These are phyloP conservation scores for Novumbra hubbsi DNA, from an alignment of 2,797 vertebrate genomes.

Conservation along the genomic window DNA sequence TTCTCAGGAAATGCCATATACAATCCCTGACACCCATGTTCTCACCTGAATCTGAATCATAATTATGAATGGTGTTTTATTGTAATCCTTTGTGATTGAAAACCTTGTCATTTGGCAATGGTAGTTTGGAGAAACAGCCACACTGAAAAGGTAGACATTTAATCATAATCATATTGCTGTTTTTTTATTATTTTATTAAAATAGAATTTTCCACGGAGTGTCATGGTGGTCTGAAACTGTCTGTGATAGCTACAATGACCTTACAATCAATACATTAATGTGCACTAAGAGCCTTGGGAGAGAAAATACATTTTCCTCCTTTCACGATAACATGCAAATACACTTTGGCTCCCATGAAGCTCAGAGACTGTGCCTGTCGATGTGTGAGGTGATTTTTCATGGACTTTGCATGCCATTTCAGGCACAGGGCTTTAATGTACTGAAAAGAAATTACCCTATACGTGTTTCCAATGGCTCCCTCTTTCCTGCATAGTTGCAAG, in stretches of 20 bases:
- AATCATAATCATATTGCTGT: background rate
- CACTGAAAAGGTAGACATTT: background rate
- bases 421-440: slow-evolving; percentile 35
- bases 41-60: slow-evolving; percentile 36
- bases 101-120: background rate
- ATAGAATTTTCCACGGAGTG: slow-evolving; percentile 8
- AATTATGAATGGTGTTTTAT: slow-evolving; percentile 23
- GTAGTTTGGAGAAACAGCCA: background rate
- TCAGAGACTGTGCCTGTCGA: slow-evolving; percentile 25
- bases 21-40: slow-evolving; percentile 51
- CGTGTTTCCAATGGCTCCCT: too few species aligned
- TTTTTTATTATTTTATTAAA: background rate
- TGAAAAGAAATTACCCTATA: background rate
- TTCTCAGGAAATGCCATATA: slow-evolving; percentile 61
- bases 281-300: slow-evolving; percentile 59
- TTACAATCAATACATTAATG: slow-evolving; percentile 67
- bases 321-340: slow-evolving; percentile 69
- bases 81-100: background rate
- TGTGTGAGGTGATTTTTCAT: slow-evolving; percentile 57
- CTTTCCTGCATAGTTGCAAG: too few species aligned
- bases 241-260: slow-evolving; percentile 53
- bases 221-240: slow-evolving; percentile 26
- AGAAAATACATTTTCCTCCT: slow-evolving; percentile 48
- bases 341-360: slow-evolving; percentile 50
- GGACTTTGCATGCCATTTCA: slow-evolving; percentile 46